A percentile compares a stretch with the other conserved stretches of the same genome.
These are phyloP conservation scores for Alentia gelatinosa DNA, from an alignment of 2,888 invertebrate species.

Conservation along the genomic window DNA sequence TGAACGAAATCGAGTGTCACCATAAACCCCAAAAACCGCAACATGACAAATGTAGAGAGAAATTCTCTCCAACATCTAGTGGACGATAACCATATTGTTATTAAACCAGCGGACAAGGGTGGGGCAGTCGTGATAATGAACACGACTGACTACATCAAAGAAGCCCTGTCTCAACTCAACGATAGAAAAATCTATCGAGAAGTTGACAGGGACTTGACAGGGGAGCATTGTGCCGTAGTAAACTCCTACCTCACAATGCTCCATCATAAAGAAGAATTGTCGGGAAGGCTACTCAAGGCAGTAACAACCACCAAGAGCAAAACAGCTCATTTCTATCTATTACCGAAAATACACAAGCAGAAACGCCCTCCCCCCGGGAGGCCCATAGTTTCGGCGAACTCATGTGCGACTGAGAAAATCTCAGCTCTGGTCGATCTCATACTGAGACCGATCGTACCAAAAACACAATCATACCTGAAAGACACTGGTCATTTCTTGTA, in stretches of 20 bases:
- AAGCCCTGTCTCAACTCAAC: not conserved
- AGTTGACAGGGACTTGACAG: not conserved
- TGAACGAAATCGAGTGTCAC: not conserved
- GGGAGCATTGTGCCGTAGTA: not conserved
- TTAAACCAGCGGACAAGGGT: conserved; percentile 26
- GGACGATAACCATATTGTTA: not conserved
- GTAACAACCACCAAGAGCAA: not conserved
- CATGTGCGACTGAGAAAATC: not conserved
- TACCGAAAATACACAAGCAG: conserved; percentile 17
- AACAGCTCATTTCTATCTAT: not conserved
- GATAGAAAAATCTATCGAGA: not conserved
- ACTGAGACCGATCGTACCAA: not conserved
- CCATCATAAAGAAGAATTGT: not conserved
- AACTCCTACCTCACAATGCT: not conserved
- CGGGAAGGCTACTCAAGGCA: not conserved
- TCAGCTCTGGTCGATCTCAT: not conserved
- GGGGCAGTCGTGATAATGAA: not conserved
- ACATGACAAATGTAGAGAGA: not conserved
- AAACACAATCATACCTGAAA: not conserved
- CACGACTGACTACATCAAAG: not conserved
- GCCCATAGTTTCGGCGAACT: not conserved
- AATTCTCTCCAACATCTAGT: not conserved
- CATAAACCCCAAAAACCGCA: not conserved
- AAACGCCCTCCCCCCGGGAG: not conserved
- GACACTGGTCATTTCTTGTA: not conserved